A percentile compares a stretch with the other conserved stretches of the same genome.
Conservation (phyloP, 2,797 vertebrate species). For the Morus bassanus region DNA sequence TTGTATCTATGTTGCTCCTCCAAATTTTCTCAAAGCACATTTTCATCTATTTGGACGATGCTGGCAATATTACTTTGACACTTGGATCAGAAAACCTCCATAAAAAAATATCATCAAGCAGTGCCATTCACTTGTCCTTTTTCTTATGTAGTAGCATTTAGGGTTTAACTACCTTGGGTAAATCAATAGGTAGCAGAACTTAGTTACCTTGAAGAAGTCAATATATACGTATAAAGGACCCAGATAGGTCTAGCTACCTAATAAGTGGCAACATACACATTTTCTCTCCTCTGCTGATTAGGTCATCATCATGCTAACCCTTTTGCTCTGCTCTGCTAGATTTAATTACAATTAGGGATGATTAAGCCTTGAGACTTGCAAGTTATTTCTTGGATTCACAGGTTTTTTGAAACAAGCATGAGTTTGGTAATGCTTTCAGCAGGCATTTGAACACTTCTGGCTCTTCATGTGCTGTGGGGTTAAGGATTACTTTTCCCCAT, state of each 20-base stretch:
- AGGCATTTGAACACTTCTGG: not conserved
- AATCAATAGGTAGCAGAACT: slow-evolving; percentile 40
- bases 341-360: not conserved
- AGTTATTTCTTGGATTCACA: not conserved
- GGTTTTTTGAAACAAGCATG: not conserved
- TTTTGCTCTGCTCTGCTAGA: not conserved
- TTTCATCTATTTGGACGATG: not conserved
- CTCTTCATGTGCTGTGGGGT: not conserved
- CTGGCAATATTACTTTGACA: not conserved
- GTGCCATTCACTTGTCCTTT: not conserved
- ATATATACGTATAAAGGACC: not conserved
- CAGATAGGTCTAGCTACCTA: not conserved
- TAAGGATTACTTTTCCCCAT: not conserved
- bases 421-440: not conserved
- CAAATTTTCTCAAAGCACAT: not conserved
- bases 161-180: slow-evolving; percentile 46
- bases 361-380: not conserved
- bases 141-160: slow-evolving; percentile 1
- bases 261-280: not conserved
- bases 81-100: not conserved
- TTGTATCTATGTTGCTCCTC: not conserved
- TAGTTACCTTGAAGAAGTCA: not conserved
- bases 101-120: not conserved
- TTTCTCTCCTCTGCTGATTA: not conserved
- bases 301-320: not conserved